These are phyloP conservation scores for Dermochelys coriacea DNA, from an alignment of 2,797 vertebrate genomes.

Conservation along the genomic window DNA sequence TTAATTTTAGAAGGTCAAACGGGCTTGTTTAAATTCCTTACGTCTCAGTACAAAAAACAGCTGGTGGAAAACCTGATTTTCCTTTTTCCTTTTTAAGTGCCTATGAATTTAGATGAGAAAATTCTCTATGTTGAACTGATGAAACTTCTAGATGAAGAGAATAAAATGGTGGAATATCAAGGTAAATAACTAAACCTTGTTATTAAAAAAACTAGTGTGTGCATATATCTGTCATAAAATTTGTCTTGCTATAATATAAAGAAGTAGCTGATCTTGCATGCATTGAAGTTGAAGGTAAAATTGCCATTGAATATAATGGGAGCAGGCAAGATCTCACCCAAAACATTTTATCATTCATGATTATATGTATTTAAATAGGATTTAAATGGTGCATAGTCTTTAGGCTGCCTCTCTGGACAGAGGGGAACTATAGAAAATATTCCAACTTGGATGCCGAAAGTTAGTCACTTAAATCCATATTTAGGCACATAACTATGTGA, in stretches of 20 bases:
- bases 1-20: neutral
- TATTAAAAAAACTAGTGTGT: neutral
- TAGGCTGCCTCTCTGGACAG: neutral
- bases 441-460: neutral
- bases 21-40: neutral
- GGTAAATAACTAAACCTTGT: conserved; percentile 74
- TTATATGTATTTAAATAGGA: conserved; percentile 48
- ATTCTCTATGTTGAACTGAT: conserved; percentile 82
- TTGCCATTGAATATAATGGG: neutral
- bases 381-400: neutral
- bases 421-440: neutral
- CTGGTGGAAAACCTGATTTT: neutral
- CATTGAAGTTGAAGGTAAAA: conserved; percentile 35
- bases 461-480: neutral
- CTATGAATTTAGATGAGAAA: conserved; percentile 79
- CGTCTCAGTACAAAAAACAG: neutral
- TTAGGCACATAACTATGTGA: neutral
- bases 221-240: neutral
- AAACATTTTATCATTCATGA: conserved; percentile 28
- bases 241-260: neutral
- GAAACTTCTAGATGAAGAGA: conserved; percentile 83
- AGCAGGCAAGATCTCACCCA: neutral
- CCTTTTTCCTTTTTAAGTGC: conserved; percentile 73
- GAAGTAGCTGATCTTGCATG: neutral
- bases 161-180: conserved; percentile 78